A percentile compares a stretch with the other conserved stretches of the same genome.
phyloP scores from a whole-genome alignment of 2,113 vertebrate genomes.

The Pavo muticus region DNA sequence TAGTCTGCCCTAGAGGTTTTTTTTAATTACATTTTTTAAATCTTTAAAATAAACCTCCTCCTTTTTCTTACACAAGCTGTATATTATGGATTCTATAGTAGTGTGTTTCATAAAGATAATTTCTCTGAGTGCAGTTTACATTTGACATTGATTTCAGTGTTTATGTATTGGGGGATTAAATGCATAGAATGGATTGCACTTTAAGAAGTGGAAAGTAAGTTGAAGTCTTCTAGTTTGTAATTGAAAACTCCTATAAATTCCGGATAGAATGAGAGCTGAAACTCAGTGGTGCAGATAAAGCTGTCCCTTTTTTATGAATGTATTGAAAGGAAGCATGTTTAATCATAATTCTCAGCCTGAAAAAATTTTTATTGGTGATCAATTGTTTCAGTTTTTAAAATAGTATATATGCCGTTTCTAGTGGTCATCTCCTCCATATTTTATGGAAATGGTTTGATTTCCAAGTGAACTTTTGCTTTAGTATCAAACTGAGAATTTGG shows the following conservation, averaged over 20 bases:
- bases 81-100: neutral
- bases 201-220: neutral
- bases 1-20: neutral
- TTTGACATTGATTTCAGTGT: neutral
- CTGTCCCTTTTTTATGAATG: neutral
- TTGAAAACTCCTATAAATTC: neutral
- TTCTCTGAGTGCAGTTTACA: neutral
- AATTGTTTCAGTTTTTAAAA: neutral
- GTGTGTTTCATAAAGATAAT: neutral
- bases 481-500: neutral
- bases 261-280: neutral
- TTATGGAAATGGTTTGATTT: neutral
- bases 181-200: neutral
- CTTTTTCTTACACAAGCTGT: neutral
- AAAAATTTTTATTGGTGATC: neutral
- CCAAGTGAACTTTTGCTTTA: neutral
- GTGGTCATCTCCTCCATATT: neutral
- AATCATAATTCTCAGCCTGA: neutral
- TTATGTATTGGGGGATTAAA: neutral
- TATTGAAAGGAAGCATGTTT: neutral
- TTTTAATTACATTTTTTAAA: neutral
- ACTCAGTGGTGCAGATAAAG: neutral
- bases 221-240: neutral
- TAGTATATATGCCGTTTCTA: rapidly evolving
- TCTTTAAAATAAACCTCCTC: neutral